Evolutionary conservation across 1,140 invertebrate species (phyloP), one percentile per base, ranked within the genome.

Genomic region (Oncopeltus fasciatus): DNA sequence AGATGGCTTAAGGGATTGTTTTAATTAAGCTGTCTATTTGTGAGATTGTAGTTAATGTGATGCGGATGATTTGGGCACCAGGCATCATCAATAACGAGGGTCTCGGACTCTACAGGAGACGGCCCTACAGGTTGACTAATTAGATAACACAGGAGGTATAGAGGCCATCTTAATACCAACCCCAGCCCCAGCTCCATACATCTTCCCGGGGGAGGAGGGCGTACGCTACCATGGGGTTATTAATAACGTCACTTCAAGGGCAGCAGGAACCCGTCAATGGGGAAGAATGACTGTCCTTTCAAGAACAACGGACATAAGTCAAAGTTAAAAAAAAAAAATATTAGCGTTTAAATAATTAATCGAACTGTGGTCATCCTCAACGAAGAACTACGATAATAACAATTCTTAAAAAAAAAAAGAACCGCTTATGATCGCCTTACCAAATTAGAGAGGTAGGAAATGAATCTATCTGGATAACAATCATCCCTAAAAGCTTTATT

Each of bases 131-230:
- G 18, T 24, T 53, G 18, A 53, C 49, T 53, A 53, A 53, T 53
- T 53, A 53, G 49, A 53, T 53, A 53, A 53, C 49, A 53, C 49
- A 53, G 24, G 20, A 16, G 5, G 14, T 53, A 53, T 53, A 24
- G 24, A 12, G 24, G 18, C 2, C 18, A 53, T 53, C 2, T 18
- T 53, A 24, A 53, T 24, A 24, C 21, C 49, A 53, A 24, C 49
- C 26, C 49, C 26, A 24, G 12, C 49, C 49, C 5, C 14, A 12
- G 26, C 20, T 53, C 49, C 49, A 53, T 53, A 53, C 26, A 53
- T 53, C 49, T 53, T 53, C 12, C 20, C 2, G 21, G 26, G 49
- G 20, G 18, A 21, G 14, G 20, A 53, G 49, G 16, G 20, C 20
- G 49, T 53, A 24, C 49, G 49, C 49, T 53, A 24, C 14, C 49